Percentiles rank a stretch among this genome's conserved stretches.
Conservation (phyloP, 2,888 invertebrate species). For the Napeogenes sylphis region DNA sequence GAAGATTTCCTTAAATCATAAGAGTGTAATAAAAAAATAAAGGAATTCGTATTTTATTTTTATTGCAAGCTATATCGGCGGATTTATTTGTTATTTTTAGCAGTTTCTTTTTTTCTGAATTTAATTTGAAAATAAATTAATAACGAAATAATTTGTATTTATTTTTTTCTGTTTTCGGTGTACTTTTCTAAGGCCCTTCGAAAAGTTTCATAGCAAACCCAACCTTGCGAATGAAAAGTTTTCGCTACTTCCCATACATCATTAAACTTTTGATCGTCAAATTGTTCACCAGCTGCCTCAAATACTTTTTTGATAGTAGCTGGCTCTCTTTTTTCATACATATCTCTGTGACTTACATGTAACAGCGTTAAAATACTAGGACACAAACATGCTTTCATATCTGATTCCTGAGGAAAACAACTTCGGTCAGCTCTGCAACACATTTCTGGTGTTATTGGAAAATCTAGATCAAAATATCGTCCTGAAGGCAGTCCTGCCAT, state of each 20-base stretch:
- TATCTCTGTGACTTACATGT: slow-evolving; percentile 59
- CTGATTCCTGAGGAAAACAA: slow-evolving; percentile 59
- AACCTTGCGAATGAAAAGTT: slow-evolving; percentile 67
- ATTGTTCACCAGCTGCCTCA: slow-evolving; percentile 69
- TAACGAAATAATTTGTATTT: not conserved
- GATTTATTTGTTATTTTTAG: too few relatives aligned
- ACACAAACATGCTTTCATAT: slow-evolving; percentile 50
- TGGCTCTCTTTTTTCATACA: slow-evolving; percentile 59
- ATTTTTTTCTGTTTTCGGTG: slow-evolving; percentile 25
- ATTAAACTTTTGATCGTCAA: slow-evolving; percentile 69
- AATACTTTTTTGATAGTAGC: slow-evolving; percentile 64
- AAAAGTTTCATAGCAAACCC: slow-evolving; percentile 77
- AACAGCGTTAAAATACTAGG: slow-evolving; percentile 57
- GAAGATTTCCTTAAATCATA: slow-evolving; percentile 52
- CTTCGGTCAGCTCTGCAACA: slow-evolving; percentile 48
- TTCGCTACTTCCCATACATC: slow-evolving; percentile 71
- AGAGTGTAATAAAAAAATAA: slow-evolving; percentile 1
- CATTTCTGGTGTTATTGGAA: slow-evolving; percentile 51
- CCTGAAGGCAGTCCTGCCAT: slow-evolving; percentile 66
- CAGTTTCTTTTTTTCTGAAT: too few relatives aligned
- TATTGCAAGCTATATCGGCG: not conserved
- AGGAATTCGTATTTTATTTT: slow-evolving; percentile 2
- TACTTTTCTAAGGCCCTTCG: slow-evolving; percentile 44
- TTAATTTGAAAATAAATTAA: too few relatives aligned
- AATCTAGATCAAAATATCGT: slow-evolving; percentile 62